phyloP scores from a whole-genome alignment of 2,797 vertebrate genomes.

The Chromis chromis region DNA sequence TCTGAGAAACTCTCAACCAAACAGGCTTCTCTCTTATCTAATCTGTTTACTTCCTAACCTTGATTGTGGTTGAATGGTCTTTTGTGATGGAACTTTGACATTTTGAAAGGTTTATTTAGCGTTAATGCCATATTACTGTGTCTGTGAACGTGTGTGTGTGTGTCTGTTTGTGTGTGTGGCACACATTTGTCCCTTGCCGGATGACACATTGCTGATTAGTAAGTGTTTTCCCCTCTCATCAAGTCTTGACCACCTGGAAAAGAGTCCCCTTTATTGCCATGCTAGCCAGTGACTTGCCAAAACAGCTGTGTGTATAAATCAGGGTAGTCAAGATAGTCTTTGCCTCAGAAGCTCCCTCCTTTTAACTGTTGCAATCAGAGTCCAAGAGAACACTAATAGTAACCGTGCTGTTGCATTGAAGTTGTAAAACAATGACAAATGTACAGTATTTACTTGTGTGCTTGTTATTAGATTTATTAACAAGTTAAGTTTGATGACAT shows the following conservation, averaged over 20 bases:
- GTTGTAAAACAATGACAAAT: neutral
- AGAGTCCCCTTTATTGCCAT: slow-evolving; percentile 48
- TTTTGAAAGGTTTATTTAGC: neutral
- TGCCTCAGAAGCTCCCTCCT: neutral
- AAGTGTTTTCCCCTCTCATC: slow-evolving; percentile 63
- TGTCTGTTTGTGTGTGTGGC: neutral
- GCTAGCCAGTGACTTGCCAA: slow-evolving; percentile 41
- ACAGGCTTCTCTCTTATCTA: neutral
- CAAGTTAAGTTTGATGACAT: neutral
- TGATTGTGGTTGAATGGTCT: neutral
- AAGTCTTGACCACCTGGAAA: slow-evolving; percentile 68
- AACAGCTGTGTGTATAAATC: slow-evolving; percentile 71
- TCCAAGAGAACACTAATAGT: neutral
- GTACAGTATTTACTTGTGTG: neutral
- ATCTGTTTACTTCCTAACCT: slow-evolving; percentile 13
- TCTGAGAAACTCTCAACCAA: neutral
- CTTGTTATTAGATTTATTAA: neutral
- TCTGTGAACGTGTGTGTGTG: neutral
- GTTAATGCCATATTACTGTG: no score
- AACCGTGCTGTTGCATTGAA: neutral
- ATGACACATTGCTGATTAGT: slow-evolving; percentile 55
- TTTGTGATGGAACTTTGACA: neutral
- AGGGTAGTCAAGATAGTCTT: slow-evolving; percentile 1
- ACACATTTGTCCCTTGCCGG: slow-evolving; percentile 43
- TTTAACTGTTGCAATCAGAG: slow-evolving; percentile 5